A percentile compares a stretch with the other conserved stretches of the same genome.
These are phyloP conservation scores for Alaudala cheleensis DNA, from an alignment of 2,113 vertebrate species.

Conservation along the genomic window DNA sequence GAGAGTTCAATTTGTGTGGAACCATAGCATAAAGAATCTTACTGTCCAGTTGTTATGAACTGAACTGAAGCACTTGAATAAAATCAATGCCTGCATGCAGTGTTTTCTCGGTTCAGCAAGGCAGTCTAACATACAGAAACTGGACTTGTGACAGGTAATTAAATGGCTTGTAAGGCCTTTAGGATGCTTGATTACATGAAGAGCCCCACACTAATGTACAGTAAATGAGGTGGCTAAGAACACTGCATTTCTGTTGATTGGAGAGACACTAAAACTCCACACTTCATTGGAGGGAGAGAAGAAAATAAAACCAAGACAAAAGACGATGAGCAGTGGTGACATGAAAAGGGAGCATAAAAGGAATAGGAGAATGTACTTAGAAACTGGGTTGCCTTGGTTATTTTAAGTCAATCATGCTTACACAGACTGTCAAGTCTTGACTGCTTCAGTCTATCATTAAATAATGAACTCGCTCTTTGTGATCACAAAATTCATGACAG, in stretches of 20 bases:
- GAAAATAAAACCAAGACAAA: conserved; percentile 38
- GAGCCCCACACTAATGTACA: conserved; percentile 1
- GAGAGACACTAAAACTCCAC: conserved; percentile 5
- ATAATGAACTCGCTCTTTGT: conserved; percentile 36
- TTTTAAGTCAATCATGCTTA: conserved; percentile 37
- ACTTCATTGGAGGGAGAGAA: background rate
- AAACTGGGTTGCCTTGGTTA: conserved; percentile 48
- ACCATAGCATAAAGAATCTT: background rate
- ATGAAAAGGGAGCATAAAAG: conserved; percentile 22
- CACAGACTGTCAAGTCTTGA: conserved; percentile 8
- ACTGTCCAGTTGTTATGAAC: background rate
- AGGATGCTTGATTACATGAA: conserved; percentile 51
- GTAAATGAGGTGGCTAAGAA: conserved; percentile 37
- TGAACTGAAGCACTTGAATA: background rate
- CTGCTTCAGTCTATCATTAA: conserved; percentile 46
- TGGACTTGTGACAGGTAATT: conserved; percentile 63
- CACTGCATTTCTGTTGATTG: conserved; percentile 9
- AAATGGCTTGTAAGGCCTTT: conserved; percentile 46
- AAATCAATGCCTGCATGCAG: background rate
- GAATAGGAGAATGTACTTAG: background rate
- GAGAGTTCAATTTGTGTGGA: background rate
- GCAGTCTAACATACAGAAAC: conserved; percentile 21
- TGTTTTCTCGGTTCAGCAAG: background rate
- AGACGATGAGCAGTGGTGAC: conserved; percentile 13
- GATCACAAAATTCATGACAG: background rate